Base-by-base conservation (phyloP, 2,797 vertebrate genomes). In the Rhinella marina region DNA sequence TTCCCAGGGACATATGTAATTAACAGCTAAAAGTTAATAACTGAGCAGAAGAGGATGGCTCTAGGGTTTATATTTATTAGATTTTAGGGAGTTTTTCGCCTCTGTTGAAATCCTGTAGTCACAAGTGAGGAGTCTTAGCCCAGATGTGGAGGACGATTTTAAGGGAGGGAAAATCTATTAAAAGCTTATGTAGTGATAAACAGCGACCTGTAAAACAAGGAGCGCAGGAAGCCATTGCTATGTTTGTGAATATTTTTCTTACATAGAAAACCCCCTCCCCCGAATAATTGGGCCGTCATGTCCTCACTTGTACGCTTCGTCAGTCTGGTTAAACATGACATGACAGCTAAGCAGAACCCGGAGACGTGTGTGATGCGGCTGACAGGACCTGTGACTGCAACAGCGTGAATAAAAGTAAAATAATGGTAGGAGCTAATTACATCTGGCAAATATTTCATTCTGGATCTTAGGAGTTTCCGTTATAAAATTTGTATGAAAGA, bases 211-310 rank as follows among this genome's bases (percentile, higher is more conserved):
- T 73, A 61, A 59, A 75, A 48, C 48, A 23, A 41, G 82, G 3
- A 32, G 32, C 70, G 16, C 72, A 61, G 59, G 29, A 52, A 77
- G 57, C 23, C 23, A 77, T 48, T 27, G 19, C 8, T 2, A 41
- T 52, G 72, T 48, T 73, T 41, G 12, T 17, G n/a, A 72, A 83
- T 56, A 57, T 57, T 83, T 23, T 66, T 52, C 11, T 9, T 17
- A 17, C 52, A 8, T 56, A 5, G 14, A 32, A n/a, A 11, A 11
- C 54, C 54, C 56, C 32, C 41, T 68, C 16, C 52, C n/a, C 23
- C 17, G 41, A 41, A 75, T 82, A 82, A 82, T 87, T 62, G 52
- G 29, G 25, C 70, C 25, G 59, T 78, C 73, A 56, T 76, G 70
- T 70, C 61, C 72, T 66, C 72, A 21, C 83, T 76, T 64, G 83